A percentile compares a stretch with the other conserved stretches of the same genome.
phyloP scores from a whole-genome alignment of 2,113 vertebrate species.

The Tachysurus fulvidraco region DNA sequence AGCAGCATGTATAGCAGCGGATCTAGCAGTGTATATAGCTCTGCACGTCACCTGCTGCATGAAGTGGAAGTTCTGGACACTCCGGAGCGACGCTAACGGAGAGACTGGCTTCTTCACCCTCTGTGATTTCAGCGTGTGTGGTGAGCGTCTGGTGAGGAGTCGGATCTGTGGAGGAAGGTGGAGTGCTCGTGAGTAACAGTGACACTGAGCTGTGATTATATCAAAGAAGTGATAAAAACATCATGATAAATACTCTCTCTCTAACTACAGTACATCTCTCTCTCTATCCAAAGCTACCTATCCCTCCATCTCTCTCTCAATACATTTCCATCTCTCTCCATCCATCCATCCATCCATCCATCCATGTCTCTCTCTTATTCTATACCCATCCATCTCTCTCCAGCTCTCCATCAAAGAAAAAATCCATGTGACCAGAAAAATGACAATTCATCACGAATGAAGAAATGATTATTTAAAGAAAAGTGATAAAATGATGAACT shows the following conservation, averaged over 20 bases:
- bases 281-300: no score
- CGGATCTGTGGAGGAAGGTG: not conserved
- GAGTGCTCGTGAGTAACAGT: not conserved
- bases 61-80: not conserved
- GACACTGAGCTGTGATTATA: not conserved
- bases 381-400: no score
- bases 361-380: no score
- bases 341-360: no score
- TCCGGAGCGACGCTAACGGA: not conserved
- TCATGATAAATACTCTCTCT: no score
- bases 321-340: no score
- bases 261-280: no score
- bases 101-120: not conserved
- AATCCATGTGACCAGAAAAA: not conserved
- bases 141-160: not conserved
- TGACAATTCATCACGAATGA: not conserved
- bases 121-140: not conserved
- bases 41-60: constrained; percentile 20
- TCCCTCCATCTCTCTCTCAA: no score
- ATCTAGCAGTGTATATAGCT: no score
- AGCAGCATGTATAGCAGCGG: no score
- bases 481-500: not conserved
- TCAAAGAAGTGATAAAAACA: not conserved
- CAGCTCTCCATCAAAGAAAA: no score
- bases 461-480: no score